These are phyloP conservation scores for Aphaenogaster floridana DNA, from an alignment of 1,140 invertebrate species.

Conservation along the genomic window DNA sequence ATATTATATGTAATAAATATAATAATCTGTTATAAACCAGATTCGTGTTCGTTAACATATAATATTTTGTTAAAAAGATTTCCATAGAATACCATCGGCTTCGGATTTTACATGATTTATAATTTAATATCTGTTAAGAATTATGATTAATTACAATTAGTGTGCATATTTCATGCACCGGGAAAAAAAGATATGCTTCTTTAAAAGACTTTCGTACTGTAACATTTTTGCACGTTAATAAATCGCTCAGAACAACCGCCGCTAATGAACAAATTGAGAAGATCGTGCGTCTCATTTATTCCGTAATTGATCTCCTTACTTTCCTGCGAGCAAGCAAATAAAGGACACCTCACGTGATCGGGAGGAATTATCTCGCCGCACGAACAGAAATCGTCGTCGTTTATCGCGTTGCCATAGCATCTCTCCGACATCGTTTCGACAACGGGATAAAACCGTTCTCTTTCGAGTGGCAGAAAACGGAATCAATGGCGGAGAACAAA, in stretches of 20 bases:
- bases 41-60: not conserved
- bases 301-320: slow-evolving; percentile 37
- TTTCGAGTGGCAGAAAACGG: slow-evolving; percentile 11
- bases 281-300: not conserved
- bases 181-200: not conserved
- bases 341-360: slow-evolving; percentile 42
- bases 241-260: not conserved
- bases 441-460: not conserved
- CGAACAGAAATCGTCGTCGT: slow-evolving; percentile 40
- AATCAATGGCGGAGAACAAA: slow-evolving; percentile 41
- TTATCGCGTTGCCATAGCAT: slow-evolving; percentile 23
- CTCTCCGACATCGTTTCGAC: slow-evolving; percentile 24
- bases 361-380: slow-evolving; percentile 32
- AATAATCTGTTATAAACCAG: not conserved
- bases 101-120: not conserved
- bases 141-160: slow-evolving; percentile 18
- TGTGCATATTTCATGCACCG: not conserved
- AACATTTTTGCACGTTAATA: not conserved
- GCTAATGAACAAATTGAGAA: slow-evolving; percentile 31
- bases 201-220: not conserved
- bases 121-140: not conserved
- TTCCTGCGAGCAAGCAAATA: slow-evolving; percentile 38
- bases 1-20: not conserved
- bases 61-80: not conserved
- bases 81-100: not conserved